These are phyloP conservation scores for Unio delphinus DNA, from an alignment of 2,888 invertebrate species.

Conservation along the genomic window DNA sequence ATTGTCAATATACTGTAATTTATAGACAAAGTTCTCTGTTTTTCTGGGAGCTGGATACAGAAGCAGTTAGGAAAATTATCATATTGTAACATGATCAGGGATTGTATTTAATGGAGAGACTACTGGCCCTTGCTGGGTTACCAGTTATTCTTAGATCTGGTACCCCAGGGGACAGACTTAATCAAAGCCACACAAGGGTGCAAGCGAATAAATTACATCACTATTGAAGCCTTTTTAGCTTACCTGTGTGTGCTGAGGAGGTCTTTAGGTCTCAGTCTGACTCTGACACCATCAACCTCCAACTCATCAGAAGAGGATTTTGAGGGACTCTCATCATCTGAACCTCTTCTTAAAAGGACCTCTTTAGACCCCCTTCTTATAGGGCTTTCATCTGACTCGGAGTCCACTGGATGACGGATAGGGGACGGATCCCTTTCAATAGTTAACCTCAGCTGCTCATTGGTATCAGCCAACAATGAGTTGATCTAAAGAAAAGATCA, in stretches of 20 bases:
- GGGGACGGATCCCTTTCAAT: constrained; percentile 91
- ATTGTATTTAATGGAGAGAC: too few species aligned
- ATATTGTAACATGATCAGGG: too few species aligned
- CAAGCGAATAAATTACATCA: too few species aligned
- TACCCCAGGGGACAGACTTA: too few species aligned
- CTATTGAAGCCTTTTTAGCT: not conserved
- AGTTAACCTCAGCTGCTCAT: constrained; percentile 78
- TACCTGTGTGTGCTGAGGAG: constrained; percentile 24
- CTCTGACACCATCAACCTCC: constrained; percentile 46
- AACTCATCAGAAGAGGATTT: constrained; percentile 20
- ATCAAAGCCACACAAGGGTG: too few species aligned
- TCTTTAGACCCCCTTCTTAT: constrained; percentile 13
- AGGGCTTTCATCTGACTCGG: constrained; percentile 53
- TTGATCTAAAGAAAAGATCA: constrained; percentile 53
- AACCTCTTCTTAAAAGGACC: constrained; percentile 12
- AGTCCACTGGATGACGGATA: constrained; percentile 58
- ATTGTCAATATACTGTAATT: too few species aligned
- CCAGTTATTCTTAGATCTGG: too few species aligned
- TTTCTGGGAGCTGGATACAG: too few species aligned
- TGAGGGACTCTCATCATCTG: constrained; percentile 13
- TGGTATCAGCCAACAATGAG: constrained; percentile 60
- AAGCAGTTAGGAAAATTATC: too few species aligned
- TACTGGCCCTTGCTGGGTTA: too few species aligned
- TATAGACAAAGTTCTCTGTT: too few species aligned
- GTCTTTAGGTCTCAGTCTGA: constrained; percentile 46